Evolutionary conservation across 2,888 invertebrate genomes (phyloP), one percentile per base, ranked within the genome.

Genomic region (Prosapia bicincta): DNA sequence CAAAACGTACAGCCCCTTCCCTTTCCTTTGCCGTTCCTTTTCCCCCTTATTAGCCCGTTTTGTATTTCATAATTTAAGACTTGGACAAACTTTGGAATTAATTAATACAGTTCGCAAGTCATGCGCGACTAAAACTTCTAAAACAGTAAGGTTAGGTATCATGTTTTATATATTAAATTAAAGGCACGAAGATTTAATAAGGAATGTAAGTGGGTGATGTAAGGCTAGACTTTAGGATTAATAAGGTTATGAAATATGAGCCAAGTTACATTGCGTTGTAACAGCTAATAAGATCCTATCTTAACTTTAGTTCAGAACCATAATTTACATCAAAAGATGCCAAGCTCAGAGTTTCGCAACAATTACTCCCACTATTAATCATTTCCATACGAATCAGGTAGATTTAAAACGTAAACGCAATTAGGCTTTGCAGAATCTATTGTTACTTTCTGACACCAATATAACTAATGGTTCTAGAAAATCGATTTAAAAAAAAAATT

Each of bases 151-250:
- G 69, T 30, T 23, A 69, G 69, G 69, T 77, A 78, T 78, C 79
- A 79, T 79, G 79, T 79, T 79, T 79, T 79, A 79, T 79, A 80
- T 79, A 79, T 80, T 79, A 79, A 80, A 80, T 80, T 80, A 79
- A 80, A 79, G 77, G 69, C 76, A 32, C 66, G 30, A 66, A 74
- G 78, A 78, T 78, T 75, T 78, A 76, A 79, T 77, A 77, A 79
- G 78, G 74, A 69, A 25, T 78, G 73, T 78, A 76, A 79, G 26
- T 72, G 65, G 32, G 69, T 65, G 76, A 73, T 73, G 74, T 54
- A 54, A 54, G 54, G 54, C 54, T 54, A 54, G 54, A 54, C 54
- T 54, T 20, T 54, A 54, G 54, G 54, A 72, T 72, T 72, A 72
- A 72, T 72, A 72, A 72, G 72, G 72, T 66, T 72, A 66, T 72